A percentile compares a stretch with the other conserved stretches of the same genome.
These are phyloP conservation scores for Scortum barcoo DNA, from an alignment of 2,113 vertebrate genomes.

Conservation along the genomic window DNA sequence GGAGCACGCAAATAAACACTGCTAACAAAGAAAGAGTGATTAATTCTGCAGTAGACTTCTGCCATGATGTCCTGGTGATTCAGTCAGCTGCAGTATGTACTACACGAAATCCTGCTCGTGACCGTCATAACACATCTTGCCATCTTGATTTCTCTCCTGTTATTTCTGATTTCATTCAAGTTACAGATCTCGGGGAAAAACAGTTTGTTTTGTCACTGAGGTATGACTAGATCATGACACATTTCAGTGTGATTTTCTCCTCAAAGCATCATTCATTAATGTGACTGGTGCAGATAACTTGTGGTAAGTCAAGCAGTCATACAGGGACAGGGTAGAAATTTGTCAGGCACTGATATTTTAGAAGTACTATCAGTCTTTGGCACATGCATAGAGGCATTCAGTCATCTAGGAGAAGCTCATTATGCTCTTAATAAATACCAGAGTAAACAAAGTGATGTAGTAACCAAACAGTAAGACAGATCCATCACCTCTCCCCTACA, in stretches of 20 bases:
- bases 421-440: constrained; percentile 28
- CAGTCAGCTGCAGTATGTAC: neutral
- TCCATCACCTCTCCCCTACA: neutral
- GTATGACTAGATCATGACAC: constrained; percentile 3
- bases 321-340: constrained; percentile 20
- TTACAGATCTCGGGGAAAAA: neutral
- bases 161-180: constrained; percentile 6
- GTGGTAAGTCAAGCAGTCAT: constrained; percentile 35
- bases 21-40: constrained; percentile 44
- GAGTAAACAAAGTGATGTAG: constrained; percentile 32
- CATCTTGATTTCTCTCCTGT: neutral
- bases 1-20: constrained; percentile 57
- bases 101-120: constrained; percentile 2
- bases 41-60: constrained; percentile 20
- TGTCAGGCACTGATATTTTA: constrained; percentile 62
- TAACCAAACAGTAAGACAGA: constrained; percentile 6
- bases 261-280: constrained; percentile 27
- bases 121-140: neutral
- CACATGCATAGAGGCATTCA: neutral
- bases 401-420: constrained; percentile 49
- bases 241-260: constrained; percentile 35
- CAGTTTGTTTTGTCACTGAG: neutral
- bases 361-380: constrained; percentile 32
- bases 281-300: neutral
- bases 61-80: constrained; percentile 12